Evolutionary conservation across 1,140 invertebrate genomes (phyloP).

Genomic region (Bombyx mandarina): DNA sequence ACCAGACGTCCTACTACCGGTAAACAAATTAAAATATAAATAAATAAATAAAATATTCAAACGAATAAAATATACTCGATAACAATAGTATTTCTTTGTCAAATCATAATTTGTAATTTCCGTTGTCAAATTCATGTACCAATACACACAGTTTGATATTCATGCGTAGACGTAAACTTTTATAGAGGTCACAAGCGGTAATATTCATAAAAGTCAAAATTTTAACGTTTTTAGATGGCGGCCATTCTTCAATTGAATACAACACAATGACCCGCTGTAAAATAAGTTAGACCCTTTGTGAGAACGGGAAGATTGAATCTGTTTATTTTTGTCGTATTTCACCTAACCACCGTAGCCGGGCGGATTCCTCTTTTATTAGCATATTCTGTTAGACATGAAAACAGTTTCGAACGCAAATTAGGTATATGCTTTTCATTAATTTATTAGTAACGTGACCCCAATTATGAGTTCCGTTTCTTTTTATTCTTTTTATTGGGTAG

Average conservation of each 20-base stretch:
- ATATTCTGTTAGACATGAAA: neutral
- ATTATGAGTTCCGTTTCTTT: too few relatives aligned
- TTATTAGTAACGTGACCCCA: too few relatives aligned
- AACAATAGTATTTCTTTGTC: too few relatives aligned
- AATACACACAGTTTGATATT: neutral
- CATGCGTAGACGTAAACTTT: constrained; percentile 4
- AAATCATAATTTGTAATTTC: too few relatives aligned
- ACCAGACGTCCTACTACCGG: too few relatives aligned
- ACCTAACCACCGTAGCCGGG: too few relatives aligned
- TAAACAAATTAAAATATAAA: too few relatives aligned
- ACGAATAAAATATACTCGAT: too few relatives aligned
- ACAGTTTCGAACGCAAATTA: too few relatives aligned
- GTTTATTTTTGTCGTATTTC: constrained; percentile 47
- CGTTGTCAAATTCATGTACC: neutral
- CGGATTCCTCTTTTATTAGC: neutral
- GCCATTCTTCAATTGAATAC: constrained; percentile 45
- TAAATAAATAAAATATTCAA: too few relatives aligned
- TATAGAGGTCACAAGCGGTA: constrained; percentile 27
- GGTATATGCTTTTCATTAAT: too few relatives aligned
- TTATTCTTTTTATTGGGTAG: too few relatives aligned
- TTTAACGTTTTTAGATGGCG: constrained; percentile 35
- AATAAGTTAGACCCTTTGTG: constrained; percentile 33
- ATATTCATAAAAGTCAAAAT: constrained; percentile 49
- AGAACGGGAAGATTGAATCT: constrained; percentile 33
- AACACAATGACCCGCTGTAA: constrained; percentile 39